These are phyloP conservation scores for Pterocles burchelli DNA, from an alignment of 2,113 vertebrate species.

Conservation along the genomic window DNA sequence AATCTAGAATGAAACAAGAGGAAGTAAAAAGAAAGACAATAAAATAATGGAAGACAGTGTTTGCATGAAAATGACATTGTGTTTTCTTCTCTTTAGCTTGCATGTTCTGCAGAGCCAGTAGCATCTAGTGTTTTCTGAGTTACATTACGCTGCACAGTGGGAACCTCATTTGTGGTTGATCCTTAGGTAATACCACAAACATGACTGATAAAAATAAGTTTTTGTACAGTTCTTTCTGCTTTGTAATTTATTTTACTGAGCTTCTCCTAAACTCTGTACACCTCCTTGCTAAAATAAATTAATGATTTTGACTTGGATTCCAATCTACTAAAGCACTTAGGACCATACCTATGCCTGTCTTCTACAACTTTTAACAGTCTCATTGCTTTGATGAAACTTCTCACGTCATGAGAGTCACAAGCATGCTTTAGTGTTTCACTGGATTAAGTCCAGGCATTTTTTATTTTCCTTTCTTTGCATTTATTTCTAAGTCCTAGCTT, in stretches of 20 bases:
- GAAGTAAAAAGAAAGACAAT: background rate
- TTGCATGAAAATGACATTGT: background rate
- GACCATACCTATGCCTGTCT: background rate
- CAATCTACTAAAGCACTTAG: background rate
- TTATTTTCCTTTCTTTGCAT: background rate
- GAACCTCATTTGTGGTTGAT: background rate
- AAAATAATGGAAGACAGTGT: background rate
- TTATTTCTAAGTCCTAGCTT: background rate
- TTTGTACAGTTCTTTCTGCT: background rate
- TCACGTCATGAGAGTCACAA: background rate
- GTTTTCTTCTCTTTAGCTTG: background rate
- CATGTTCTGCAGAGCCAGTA: background rate
- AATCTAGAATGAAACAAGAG: background rate
- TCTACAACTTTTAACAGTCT: background rate
- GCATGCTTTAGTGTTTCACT: background rate
- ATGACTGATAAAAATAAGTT: background rate
- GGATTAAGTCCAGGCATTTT: background rate
- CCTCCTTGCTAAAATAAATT: background rate
- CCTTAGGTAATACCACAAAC: background rate
- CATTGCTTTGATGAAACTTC: background rate
- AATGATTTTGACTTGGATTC: constrained; percentile 7
- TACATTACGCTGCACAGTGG: background rate
- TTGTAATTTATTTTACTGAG: background rate
- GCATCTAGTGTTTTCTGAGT: background rate
- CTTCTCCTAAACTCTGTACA: background rate